Evolutionary conservation across 2,888 invertebrate species (phyloP), one percentile per base, ranked within the genome.

Genomic region (Uropetala carovei): DNA sequence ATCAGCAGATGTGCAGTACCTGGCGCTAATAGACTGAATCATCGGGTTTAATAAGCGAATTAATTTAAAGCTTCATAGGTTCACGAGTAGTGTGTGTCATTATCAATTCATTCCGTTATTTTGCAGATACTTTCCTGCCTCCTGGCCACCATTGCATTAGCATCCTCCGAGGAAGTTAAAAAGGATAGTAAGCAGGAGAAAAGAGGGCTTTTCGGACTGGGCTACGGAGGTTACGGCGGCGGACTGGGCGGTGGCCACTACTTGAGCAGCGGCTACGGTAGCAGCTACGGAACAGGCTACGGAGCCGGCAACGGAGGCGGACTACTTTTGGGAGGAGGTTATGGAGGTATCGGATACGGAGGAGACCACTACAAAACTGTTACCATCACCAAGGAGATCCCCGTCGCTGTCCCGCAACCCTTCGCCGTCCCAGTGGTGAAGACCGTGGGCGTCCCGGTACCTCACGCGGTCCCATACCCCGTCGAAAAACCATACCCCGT

Each of bases 361-460:
- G 16, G 56, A 10, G 60, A 27, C 89, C 30, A 64, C 18, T 2
- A 10, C 13, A 89, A 89, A 64, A 89, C 89, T 9, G 68, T 89
- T 1, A 89, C 89, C 64, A 89, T 89, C 89, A 89, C 89, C 43
- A 89, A 89, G 68, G 89, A 89, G 64, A n/a, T 89, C 43, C 60
- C 89, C 11, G 89, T 89, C 0, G 43, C 89, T 13, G 89, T 89
- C n/a, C 89, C 89, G 27, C 89, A 89, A 7, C 89, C 89, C 18
- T 30, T 64, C 11, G 89, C 89, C n/a, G 89, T 89, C 18, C 89
- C 89, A 11, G 68, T 89, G 7, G 64, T 89, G 64, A 89, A 89
- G 89, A 64, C 64, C 5, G 89, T 89, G n/a, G 89, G 89, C 18
- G 89, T 89, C 9, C 89, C 89, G 5, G 64, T 68, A 43, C 89